These are phyloP conservation scores for Umimayanthus chanpuru DNA, from an alignment of 92 coral and sea anemone genomes.

Conservation along the genomic window DNA sequence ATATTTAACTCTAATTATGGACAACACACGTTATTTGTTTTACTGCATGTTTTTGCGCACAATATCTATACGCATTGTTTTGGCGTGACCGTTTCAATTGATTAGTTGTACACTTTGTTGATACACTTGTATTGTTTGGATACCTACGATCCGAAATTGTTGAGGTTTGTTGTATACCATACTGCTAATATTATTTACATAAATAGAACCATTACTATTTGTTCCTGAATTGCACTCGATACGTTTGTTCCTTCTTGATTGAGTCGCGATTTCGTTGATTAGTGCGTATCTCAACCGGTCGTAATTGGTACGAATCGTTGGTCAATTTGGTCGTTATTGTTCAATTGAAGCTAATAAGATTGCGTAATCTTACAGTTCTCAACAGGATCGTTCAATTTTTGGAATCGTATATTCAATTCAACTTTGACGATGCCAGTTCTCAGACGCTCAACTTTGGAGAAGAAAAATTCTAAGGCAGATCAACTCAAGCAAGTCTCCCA, in stretches of 20 bases:
- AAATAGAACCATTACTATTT: neutral
- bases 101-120: neutral
- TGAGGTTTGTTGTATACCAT: neutral
- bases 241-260: neutral
- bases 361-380: neutral
- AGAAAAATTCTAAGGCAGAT: neutral
- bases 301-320: neutral
- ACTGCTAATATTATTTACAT: neutral
- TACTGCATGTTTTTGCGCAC: neutral
- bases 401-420: neutral
- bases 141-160: neutral
- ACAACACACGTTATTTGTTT: neutral
- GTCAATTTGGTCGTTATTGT: neutral
- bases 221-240: neutral
- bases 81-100: neutral
- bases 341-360: neutral
- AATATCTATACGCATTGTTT: neutral
- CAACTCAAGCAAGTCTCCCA: no score
- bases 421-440: neutral
- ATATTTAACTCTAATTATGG: neutral
- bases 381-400: neutral
- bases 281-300: neutral
- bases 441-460: neutral
- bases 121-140: neutral
- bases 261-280: neutral